A percentile compares a stretch with the other conserved stretches of the same genome.
Evolutionary conservation across 2,888 invertebrate species (phyloP).

Genomic region (Spilarctia lutea): DNA sequence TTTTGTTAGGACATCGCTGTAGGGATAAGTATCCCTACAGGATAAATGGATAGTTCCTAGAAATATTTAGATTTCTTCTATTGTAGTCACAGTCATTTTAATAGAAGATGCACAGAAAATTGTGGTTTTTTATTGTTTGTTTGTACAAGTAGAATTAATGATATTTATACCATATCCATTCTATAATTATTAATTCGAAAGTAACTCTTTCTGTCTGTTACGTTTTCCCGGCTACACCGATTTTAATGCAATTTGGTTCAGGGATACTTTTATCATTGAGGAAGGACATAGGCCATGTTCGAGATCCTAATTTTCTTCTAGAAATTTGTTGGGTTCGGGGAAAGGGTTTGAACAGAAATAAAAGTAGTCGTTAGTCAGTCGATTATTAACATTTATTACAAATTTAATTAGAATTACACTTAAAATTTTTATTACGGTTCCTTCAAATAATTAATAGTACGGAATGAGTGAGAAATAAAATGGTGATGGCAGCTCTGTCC

Average conservation of each 20-base stretch:
- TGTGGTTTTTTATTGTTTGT: not conserved
- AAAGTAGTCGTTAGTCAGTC: not conserved
- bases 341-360: not conserved
- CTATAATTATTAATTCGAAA: too few relatives aligned
- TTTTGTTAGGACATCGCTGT: not conserved
- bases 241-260: too few relatives aligned
- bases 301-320: not conserved
- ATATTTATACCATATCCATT: not conserved
- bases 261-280: too few relatives aligned
- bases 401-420: not conserved
- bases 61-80: not conserved
- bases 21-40: too few relatives aligned
- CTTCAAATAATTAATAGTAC: not conserved
- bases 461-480: not conserved
- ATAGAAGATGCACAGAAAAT: not conserved
- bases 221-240: too few relatives aligned
- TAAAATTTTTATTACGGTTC: not conserved
- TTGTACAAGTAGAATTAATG: not conserved
- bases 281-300: not conserved
- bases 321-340: too few relatives aligned
- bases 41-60: too few relatives aligned
- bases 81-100: not conserved
- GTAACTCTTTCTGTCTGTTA: too few relatives aligned
- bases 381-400: too few relatives aligned
- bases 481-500: not conserved